Conservation (phyloP, 53 echinoderm and acorn worm species). For the Patiria pectinifera region DNA sequence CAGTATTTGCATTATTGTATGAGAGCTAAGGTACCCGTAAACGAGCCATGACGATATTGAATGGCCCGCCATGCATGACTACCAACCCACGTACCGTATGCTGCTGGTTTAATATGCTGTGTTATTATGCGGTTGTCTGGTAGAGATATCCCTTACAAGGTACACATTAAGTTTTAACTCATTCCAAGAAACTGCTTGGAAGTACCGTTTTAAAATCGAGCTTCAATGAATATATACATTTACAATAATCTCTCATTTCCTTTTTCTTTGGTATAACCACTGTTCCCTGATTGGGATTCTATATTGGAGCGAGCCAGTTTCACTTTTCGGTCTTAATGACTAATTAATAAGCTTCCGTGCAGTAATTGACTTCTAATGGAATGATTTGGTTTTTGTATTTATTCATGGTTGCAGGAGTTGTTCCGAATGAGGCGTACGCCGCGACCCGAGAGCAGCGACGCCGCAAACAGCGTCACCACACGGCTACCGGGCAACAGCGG, state of each 20-base stretch:
- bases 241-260: not conserved
- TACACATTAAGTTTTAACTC: not conserved
- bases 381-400: not conserved
- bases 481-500: constrained; percentile 6
- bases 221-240: not conserved
- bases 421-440: constrained; percentile 26
- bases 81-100: not conserved
- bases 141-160: not conserved
- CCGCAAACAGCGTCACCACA: not conserved
- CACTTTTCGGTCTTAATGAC: not conserved
- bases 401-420: constrained; percentile 20
- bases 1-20: too few relatives aligned
- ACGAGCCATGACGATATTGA: too few relatives aligned
- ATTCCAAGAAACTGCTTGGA: not conserved
- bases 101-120: not conserved
- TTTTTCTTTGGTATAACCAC: not conserved
- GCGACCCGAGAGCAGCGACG: constrained; percentile 2
- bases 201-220: not conserved
- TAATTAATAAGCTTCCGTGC: not conserved
- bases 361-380: constrained; percentile 21
- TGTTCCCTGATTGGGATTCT: not conserved
- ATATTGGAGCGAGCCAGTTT: too few relatives aligned
- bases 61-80: not conserved
- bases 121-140: not conserved
- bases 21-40: too few relatives aligned